Conservation (phyloP, 92 coral and sea anemone genomes). For the Blastomussa wellsi region DNA sequence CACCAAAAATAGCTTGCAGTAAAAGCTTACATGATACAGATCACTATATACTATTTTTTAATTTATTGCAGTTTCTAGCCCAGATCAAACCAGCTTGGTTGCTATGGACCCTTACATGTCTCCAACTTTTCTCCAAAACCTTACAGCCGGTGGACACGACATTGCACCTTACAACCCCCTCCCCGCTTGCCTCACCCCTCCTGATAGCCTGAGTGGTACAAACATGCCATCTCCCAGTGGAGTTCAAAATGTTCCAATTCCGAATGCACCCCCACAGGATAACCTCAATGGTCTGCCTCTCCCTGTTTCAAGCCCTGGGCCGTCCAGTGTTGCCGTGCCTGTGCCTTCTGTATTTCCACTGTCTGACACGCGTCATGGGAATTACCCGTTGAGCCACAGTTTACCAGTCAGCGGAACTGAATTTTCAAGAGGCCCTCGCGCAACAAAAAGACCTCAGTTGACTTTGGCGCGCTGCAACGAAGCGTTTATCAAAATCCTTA, state of each 20-base stretch:
- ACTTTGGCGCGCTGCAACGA: constrained; percentile 29
- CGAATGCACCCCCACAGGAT: too few species aligned
- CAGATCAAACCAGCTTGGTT: neutral
- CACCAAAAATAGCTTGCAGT: neutral
- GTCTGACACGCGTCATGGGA: neutral
- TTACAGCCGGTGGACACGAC: neutral
- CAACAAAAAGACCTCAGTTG: constrained; percentile 14
- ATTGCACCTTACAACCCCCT: neutral
- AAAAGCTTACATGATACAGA: neutral
- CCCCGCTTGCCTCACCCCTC: constrained; percentile 20
- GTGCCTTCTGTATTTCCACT: neutral
- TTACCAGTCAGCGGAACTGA: neutral
- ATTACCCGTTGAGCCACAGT: neutral
- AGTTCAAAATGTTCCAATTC: neutral
- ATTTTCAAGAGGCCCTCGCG: neutral
- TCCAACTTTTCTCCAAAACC: neutral
- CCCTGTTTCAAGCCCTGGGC: neutral
- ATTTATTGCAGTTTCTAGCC: neutral
- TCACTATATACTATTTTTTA: neutral
- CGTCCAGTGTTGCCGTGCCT: neutral
- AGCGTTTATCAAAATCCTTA: constrained; percentile 51
- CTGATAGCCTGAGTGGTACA: constrained; percentile 27
- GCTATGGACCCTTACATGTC: neutral
- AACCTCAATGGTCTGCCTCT: neutral
- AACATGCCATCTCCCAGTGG: constrained; percentile 26